Conservation (phyloP, 2,797 vertebrate genomes). For the Pithecia hirsuta region DNA sequence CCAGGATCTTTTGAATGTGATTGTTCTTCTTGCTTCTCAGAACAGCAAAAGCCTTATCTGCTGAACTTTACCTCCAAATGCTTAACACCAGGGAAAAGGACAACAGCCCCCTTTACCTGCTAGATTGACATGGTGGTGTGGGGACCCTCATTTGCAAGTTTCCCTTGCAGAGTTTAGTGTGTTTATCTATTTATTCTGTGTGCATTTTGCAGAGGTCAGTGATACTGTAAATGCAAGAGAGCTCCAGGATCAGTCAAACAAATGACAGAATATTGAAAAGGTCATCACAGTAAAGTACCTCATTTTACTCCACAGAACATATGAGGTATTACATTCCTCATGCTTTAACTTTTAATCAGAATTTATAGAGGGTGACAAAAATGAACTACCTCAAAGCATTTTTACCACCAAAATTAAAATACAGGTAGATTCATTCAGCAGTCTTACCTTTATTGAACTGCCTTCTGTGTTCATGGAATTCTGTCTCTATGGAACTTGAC, state of each 20-base stretch:
- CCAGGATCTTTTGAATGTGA: not conserved
- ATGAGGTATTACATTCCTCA: conserved; percentile 57
- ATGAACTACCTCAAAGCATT: conserved; percentile 59
- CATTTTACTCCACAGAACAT: conserved; percentile 54
- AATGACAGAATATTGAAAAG: conserved; percentile 75
- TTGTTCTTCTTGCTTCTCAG: not conserved
- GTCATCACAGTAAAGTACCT: conserved; percentile 51
- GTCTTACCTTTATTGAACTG: not conserved
- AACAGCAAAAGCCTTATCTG: not conserved
- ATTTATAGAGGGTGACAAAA: conserved; percentile 62
- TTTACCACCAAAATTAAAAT: conserved; percentile 46
- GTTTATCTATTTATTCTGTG: conserved; percentile 45
- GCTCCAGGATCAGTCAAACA: conserved; percentile 60
- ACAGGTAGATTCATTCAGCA: conserved; percentile 51
- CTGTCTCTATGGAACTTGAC: not conserved
- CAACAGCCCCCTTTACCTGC: not conserved
- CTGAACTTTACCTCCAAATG: not conserved
- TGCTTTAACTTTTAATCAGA: conserved; percentile 59
- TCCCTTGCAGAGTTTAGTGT: conserved; percentile 32
- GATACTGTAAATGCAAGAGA: conserved; percentile 57
- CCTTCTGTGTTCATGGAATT: not conserved
- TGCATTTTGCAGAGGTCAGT: not conserved
- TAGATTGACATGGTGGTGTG: not conserved
- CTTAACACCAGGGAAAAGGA: not conserved
- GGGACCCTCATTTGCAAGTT: not conserved